A percentile compares a stretch with the other conserved stretches of the same genome.
phyloP scores from a whole-genome alignment of 2,113 vertebrate genomes.

The Coregonus clupeaformis region DNA sequence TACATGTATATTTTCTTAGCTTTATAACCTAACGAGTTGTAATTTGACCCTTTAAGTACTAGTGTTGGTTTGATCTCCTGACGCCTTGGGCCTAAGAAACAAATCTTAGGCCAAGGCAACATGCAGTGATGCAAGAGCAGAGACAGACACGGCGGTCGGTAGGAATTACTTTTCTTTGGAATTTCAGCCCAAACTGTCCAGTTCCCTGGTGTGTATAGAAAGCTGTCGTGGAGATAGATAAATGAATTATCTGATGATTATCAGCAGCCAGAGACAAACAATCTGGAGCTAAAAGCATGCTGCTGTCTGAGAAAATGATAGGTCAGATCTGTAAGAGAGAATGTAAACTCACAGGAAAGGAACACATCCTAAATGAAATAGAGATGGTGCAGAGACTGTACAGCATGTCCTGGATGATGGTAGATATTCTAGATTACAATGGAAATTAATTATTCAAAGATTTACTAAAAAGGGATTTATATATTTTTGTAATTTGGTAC shows the following conservation, averaged over 20 bases:
- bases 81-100: too few species aligned
- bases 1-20: too few species aligned
- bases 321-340: neutral
- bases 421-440: neutral
- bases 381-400: neutral
- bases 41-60: too few species aligned
- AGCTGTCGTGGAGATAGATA: slow-evolving; percentile 52
- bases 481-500: neutral
- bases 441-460: neutral
- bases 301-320: neutral
- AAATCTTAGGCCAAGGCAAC: too few species aligned
- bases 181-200: slow-evolving; percentile 23
- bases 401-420: neutral
- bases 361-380: neutral
- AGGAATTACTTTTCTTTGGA: neutral
- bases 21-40: too few species aligned
- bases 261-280: slow-evolving; percentile 37
- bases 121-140: neutral
- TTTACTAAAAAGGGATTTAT: neutral
- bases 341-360: slow-evolving; percentile 11
- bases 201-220: slow-evolving; percentile 41
- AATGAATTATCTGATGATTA: slow-evolving; percentile 53
- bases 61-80: too few species aligned
- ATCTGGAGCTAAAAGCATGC: slow-evolving; percentile 1
- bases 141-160: slow-evolving; percentile 9